These are phyloP conservation scores for Epinotia ramella DNA, from an alignment of 2,888 invertebrate genomes.

Conservation along the genomic window DNA sequence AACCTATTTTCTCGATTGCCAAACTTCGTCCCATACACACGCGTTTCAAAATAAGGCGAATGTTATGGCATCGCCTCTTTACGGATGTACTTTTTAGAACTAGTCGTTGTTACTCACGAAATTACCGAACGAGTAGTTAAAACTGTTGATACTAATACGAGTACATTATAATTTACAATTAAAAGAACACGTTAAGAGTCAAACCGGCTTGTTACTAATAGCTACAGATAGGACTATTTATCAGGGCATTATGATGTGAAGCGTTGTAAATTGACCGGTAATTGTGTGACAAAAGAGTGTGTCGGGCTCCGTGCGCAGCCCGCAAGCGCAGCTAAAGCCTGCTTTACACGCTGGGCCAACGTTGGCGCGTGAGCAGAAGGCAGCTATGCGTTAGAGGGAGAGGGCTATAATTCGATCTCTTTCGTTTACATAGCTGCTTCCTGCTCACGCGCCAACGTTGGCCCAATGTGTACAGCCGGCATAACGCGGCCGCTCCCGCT, in stretches of 20 bases:
- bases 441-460: too few relatives aligned
- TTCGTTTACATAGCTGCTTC: too few relatives aligned
- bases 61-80: background rate
- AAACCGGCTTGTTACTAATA: slow-evolving; percentile 12
- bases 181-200: slow-evolving; percentile 34
- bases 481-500: too few relatives aligned
- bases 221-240: slow-evolving; percentile 51
- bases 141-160: too few relatives aligned
- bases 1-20: slow-evolving; percentile 74
- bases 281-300: slow-evolving; percentile 65
- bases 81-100: background rate
- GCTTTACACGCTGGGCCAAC: too few relatives aligned
- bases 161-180: background rate
- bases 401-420: too few relatives aligned
- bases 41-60: slow-evolving; percentile 44
- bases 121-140: background rate
- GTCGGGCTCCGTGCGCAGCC: background rate
- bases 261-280: slow-evolving; percentile 65
- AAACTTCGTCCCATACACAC: slow-evolving; percentile 64
- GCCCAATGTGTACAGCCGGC: too few relatives aligned
- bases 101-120: background rate
- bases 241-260: slow-evolving; percentile 62
- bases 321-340: slow-evolving; percentile 21
- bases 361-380: too few relatives aligned
- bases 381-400: too few relatives aligned